Percentiles rank a stretch among this genome's conserved stretches.
Evolutionary conservation across 1,140 invertebrate species (phyloP).

Genomic region (Drosophila sproati): DNA sequence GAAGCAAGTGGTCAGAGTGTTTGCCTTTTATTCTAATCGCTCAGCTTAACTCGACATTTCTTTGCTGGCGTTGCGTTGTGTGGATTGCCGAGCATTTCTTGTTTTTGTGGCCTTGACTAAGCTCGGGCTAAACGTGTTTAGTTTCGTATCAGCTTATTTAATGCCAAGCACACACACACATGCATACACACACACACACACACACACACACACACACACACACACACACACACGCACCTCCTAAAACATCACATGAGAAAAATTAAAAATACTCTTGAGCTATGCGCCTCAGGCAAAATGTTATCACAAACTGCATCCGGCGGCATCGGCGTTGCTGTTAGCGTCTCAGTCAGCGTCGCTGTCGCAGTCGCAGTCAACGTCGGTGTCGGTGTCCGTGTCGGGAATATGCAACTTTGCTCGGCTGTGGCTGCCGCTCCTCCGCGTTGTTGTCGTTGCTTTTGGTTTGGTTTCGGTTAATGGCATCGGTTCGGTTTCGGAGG

Average conservation of each 20-base stretch:
- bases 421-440: slow-evolving; percentile 5
- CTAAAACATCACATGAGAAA: slow-evolving; percentile 31
- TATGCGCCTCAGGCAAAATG: slow-evolving; percentile 64
- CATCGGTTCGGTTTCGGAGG: not conserved
- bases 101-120: slow-evolving; percentile 38
- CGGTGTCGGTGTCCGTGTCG: not conserved
- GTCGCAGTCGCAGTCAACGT: slow-evolving; percentile 4
- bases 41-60: not conserved
- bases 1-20: slow-evolving; percentile 46
- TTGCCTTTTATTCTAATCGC: slow-evolving; percentile 28
- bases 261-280: slow-evolving; percentile 60
- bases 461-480: slow-evolving; percentile 17
- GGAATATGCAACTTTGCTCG: slow-evolving; percentile 3
- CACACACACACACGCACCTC: not conserved
- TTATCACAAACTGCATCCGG: slow-evolving; percentile 81
- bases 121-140: slow-evolving; percentile 28
- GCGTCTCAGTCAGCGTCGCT: not conserved
- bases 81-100: not conserved
- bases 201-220: not conserved
- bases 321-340: slow-evolving; percentile 22
- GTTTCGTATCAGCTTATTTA: slow-evolving; percentile 39
- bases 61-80: not conserved
- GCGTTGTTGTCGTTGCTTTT: slow-evolving; percentile 8
- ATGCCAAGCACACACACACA: slow-evolving; percentile 9
- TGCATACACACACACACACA: not conserved